Evolutionary conservation across 2,113 vertebrate genomes (phyloP).

Genomic region (Dicaeum eximium): DNA sequence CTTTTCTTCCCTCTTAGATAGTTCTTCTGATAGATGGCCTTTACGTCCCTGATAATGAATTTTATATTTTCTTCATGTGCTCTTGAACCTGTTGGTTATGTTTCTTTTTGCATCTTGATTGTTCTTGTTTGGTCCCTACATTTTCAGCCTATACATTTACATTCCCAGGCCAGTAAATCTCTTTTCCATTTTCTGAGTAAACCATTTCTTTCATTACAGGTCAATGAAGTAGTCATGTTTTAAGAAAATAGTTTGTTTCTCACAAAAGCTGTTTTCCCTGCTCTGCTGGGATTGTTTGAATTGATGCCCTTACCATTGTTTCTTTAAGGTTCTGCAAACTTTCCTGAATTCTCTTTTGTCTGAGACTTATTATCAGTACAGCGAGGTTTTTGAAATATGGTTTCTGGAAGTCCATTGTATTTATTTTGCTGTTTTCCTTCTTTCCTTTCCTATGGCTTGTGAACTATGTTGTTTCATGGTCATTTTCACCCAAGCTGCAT

Average conservation of each 20-base stretch:
- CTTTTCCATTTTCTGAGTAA: background rate
- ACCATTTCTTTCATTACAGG: background rate
- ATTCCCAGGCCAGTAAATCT: background rate
- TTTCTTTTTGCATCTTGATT: background rate
- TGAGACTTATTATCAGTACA: slow-evolving; percentile 25
- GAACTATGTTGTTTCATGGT: slow-evolving; percentile 42
- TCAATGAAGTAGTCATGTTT: background rate
- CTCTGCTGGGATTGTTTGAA: slow-evolving; percentile 4
- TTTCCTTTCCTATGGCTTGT: slow-evolving; percentile 27
- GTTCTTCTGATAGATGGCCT: background rate
- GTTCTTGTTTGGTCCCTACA: background rate
- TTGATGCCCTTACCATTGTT: slow-evolving; percentile 29
- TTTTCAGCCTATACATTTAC: background rate
- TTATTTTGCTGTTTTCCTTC: slow-evolving; percentile 52
- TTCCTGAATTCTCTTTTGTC: slow-evolving; percentile 36
- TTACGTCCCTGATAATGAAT: background rate
- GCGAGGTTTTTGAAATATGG: slow-evolving; percentile 49
- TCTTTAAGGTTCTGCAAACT: slow-evolving; percentile 11
- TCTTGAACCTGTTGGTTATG: background rate
- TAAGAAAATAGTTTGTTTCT: background rate
- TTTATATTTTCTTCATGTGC: background rate
- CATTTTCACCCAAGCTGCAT: slow-evolving; percentile 36
- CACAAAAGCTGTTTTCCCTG: background rate
- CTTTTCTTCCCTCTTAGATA: background rate
- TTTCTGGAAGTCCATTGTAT: slow-evolving; percentile 63